Evolutionary conservation across 2,113 vertebrate species (phyloP).

Genomic region (Perca flavescens): DNA sequence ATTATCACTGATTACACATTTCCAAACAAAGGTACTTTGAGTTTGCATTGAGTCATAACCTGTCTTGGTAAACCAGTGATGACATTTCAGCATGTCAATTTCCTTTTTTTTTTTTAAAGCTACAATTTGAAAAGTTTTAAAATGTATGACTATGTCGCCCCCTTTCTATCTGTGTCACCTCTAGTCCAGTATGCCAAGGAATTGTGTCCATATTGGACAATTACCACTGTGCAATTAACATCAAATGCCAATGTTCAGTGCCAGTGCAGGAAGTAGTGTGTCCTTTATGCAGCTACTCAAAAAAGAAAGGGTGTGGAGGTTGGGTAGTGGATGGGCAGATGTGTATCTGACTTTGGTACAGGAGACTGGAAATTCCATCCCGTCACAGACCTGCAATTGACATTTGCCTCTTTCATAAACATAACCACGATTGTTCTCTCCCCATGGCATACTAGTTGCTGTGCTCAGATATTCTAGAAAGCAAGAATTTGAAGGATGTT

Average conservation of each 20-base stretch:
- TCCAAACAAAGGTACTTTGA: constrained; percentile 21
- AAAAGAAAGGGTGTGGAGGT: background rate
- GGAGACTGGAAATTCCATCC: background rate
- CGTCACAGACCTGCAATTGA: background rate
- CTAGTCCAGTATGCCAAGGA: no score
- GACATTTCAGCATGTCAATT: background rate
- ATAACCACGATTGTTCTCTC: background rate
- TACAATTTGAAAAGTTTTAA: background rate
- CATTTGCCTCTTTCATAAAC: background rate
- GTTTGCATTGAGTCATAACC: background rate
- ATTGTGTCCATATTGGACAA: background rate
- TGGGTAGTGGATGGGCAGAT: background rate
- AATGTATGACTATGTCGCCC: background rate
- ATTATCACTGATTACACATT: constrained; percentile 20
- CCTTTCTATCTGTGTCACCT: background rate
- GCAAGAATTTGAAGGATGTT: background rate
- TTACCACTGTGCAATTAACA: fast-evolving
- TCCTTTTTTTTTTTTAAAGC: background rate
- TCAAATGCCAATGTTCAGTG: background rate
- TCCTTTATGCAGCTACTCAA: background rate
- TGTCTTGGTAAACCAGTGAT: background rate
- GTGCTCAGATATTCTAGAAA: background rate
- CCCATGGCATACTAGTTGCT: background rate
- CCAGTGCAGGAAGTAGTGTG: background rate
- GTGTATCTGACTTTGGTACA: background rate